Conservation (phyloP, 2,797 vertebrate genomes). For the Gymnothorax reevesii region DNA sequence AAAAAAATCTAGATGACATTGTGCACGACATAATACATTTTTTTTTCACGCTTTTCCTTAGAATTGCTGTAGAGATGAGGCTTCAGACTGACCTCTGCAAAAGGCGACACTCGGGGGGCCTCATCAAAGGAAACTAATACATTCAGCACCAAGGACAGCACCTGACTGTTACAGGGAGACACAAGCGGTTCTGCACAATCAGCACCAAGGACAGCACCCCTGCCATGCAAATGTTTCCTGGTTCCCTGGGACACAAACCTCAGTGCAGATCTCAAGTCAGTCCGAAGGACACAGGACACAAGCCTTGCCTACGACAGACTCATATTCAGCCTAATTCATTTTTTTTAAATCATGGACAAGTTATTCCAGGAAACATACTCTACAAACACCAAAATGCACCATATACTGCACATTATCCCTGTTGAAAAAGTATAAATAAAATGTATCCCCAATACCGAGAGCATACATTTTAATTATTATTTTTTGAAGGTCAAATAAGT, state of each 20-base stretch:
- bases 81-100: background rate
- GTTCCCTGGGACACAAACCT: background rate
- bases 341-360: no score
- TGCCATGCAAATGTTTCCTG: background rate
- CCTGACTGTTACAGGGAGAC: background rate
- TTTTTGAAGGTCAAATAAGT: background rate
- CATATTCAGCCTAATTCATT: no score
- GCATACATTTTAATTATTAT: background rate
- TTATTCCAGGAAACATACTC: no score
- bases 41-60: background rate
- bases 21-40: background rate
- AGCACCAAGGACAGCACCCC: background rate
- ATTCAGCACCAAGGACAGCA: conserved; percentile 6
- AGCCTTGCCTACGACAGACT: no score
- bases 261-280: background rate
- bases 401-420: no score
- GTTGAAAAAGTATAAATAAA: no score
- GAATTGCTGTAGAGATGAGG: background rate
- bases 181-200: background rate
- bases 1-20: background rate
- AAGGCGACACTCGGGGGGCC: background rate
- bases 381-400: no score
- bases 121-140: background rate
- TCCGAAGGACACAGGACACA: background rate
- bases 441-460: no score